phyloP scores from a whole-genome alignment of 2,113 vertebrate species.

The Thunnus thynnus region DNA sequence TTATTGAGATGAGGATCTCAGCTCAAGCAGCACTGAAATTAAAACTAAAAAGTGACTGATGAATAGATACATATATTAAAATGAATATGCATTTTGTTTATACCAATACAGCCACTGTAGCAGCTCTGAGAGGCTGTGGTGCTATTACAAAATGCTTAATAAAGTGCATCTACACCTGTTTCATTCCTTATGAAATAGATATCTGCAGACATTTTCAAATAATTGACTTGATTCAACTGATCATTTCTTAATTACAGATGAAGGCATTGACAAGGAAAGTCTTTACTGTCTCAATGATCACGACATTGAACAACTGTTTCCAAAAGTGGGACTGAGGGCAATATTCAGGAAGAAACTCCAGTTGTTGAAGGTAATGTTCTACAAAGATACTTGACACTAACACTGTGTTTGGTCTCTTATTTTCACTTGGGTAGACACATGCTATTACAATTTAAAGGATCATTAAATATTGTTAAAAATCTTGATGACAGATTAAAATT shows the following conservation, averaged over 20 bases:
- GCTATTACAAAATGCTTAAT: no score
- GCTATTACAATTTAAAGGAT: no score
- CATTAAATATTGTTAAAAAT: no score
- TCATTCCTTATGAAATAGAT: background rate
- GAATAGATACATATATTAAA: background rate
- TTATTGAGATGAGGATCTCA: background rate
- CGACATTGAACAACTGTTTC: conserved; percentile 12
- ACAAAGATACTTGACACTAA: background rate
- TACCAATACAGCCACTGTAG: background rate
- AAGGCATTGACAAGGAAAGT: conserved; percentile 19
- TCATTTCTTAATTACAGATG: conserved; percentile 29
- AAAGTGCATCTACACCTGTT: no score
- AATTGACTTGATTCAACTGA: background rate
- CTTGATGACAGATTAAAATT: no score
- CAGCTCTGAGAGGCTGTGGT: no score
- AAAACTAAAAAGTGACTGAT: background rate
- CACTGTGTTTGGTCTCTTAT: background rate
- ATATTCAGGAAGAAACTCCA: conserved; percentile 31
- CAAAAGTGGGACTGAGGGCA: background rate
- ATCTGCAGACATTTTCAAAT: no score
- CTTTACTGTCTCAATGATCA: conserved; percentile 16
- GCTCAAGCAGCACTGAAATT: background rate
- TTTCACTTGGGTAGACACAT: no score
- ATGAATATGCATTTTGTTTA: background rate
- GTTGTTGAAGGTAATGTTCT: conserved; percentile 48